phyloP scores from a whole-genome alignment of 2,797 vertebrate species.

The Leucoraja ocellata region DNA sequence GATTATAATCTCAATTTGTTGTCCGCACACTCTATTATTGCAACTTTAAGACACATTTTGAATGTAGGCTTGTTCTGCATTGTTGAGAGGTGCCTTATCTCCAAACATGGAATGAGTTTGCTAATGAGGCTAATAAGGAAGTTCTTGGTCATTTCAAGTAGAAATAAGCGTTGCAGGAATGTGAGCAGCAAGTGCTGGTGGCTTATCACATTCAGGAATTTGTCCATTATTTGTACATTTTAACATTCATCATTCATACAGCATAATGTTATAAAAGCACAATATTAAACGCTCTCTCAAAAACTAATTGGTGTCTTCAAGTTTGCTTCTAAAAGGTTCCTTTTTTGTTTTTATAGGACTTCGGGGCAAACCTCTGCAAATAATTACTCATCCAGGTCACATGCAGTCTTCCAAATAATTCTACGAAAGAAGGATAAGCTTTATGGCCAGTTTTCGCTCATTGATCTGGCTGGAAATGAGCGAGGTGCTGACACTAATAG shows the following conservation, averaged over 20 bases:
- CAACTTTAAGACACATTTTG: neutral
- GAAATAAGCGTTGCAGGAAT: too few species aligned
- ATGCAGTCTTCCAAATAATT: constrained; percentile 86
- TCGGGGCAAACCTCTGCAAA: constrained; percentile 94
- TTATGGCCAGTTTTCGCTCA: constrained; percentile 87
- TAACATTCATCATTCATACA: neutral
- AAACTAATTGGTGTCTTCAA: neutral
- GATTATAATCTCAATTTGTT: too few species aligned
- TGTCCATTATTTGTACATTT: neutral
- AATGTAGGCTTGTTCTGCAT: too few species aligned
- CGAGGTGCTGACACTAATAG: constrained; percentile 80
- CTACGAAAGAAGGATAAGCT: constrained; percentile 68
- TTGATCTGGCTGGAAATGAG: constrained; percentile 93
- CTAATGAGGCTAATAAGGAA: too few species aligned
- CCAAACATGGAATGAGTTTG: too few species aligned
- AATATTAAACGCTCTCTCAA: neutral
- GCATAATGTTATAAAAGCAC: neutral
- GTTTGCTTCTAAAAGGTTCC: neutral
- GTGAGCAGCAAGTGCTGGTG: too few species aligned
- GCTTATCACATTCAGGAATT: too few species aligned
- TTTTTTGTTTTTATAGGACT: constrained; percentile 61
- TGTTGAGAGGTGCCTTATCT: too few species aligned
- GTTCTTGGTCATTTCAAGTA: too few species aligned
- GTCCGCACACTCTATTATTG: too few species aligned
- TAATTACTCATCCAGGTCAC: constrained; percentile 85